phyloP scores from a whole-genome alignment of 2,888 invertebrate genomes.

The Drosophila stalkeri region DNA sequence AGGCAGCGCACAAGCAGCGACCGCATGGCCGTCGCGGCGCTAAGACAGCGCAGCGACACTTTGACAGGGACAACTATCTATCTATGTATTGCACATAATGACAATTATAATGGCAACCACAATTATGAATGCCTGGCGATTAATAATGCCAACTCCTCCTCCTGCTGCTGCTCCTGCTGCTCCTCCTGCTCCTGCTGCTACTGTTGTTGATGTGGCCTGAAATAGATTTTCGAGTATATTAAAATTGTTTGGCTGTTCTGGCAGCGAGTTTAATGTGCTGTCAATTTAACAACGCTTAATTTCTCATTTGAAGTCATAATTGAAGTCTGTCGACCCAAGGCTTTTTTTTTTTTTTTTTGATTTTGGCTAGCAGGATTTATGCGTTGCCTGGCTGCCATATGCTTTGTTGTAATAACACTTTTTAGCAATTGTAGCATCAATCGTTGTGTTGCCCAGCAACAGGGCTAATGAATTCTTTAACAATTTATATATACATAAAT shows the following conservation, averaged over 20 bases:
- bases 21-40: conserved; percentile 35
- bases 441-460: neutral
- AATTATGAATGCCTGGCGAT: conserved; percentile 78
- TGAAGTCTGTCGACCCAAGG: conserved; percentile 24
- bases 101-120: conserved; percentile 79
- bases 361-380: conserved; percentile 32
- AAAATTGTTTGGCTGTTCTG: conserved; percentile 46
- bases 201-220: conserved; percentile 34
- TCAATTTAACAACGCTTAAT: conserved; percentile 75
- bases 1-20: conserved; percentile 19
- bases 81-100: conserved; percentile 79
- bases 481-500: neutral
- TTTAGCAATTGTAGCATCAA: conserved; percentile 5
- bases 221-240: conserved; percentile 72
- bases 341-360: too few species aligned
- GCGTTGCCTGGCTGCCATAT: conserved; percentile 49
- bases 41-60: conserved; percentile 68
- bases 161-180: neutral
- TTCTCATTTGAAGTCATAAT: conserved; percentile 60
- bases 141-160: conserved; percentile 61
- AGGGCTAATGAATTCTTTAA: neutral
- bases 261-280: conserved; percentile 61
- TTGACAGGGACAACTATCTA: conserved; percentile 77
- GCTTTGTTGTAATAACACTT: conserved; percentile 16
- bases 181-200: conserved; percentile 9